Base-by-base conservation (phyloP, 2,888 invertebrate species). In the Xestia xanthographa region DNA sequence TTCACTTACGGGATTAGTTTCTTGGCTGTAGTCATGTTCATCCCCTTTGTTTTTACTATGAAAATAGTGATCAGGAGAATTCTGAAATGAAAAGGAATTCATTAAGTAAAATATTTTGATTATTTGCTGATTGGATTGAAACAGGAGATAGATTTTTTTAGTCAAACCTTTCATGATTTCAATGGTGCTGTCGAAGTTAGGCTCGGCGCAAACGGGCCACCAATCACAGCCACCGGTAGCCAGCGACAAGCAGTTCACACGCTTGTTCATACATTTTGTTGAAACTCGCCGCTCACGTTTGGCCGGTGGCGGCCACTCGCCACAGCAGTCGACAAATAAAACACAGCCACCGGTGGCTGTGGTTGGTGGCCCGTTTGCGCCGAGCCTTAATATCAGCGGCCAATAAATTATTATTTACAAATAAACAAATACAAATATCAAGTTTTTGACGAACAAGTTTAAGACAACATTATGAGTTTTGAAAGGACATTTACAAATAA, bases 1-100 rank as follows among this genome's bases (percentile, higher is more conserved):
- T 29, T 58, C 0, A 20, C 20, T 87, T 89, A 95, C 95, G 87
- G 93, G 91, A 79, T 92, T 92, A 70, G 93, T 87, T 38, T 92
- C 93, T 0, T 89, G 84, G 75, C 87, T 91, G 50, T 86, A 90
- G 20, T 91, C 91, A 43, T 90, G 89, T 2, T 90, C 89, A 5
- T 87, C 81, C 20, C 90, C 90, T 58, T 92, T 91, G 74, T 86
- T 91, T 60, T 92, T 87, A 60, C 89, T 89, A 22, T 89, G 87
- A 50, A 87, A 88, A 43, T 80, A 68, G 41, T 90, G 90, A 1
- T 90, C 87, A 3, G 89, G 88, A 38, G 87, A 79, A 6, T 87
- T 70, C 92, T 93, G 85, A 43, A 91, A 90, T 38, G 71, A 71
- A 48, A 60, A 45, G 50, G 11, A 26, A 22, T 29, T n/a, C 26